Conservation (phyloP, 2,888 invertebrate genomes). For the Melanargia galathea region DNA sequence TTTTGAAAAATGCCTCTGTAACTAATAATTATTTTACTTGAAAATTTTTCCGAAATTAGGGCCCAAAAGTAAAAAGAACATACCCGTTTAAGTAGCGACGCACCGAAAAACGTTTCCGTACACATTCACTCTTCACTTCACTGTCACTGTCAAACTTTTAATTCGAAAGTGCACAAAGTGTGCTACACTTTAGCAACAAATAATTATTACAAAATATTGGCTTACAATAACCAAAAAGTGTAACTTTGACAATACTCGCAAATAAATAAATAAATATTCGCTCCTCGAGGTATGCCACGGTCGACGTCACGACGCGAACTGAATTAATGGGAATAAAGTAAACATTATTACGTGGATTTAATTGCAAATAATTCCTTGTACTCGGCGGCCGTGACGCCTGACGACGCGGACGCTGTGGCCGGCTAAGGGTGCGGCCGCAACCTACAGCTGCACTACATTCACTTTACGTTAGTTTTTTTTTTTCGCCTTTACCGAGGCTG, state of each 20-base stretch:
- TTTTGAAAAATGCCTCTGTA: background rate
- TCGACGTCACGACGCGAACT: conserved; percentile 54
- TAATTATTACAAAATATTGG: background rate
- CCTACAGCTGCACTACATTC: conserved; percentile 17
- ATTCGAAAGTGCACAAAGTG: conserved; percentile 1
- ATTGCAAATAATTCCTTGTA: conserved; percentile 70
- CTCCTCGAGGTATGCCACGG: conserved; percentile 45
- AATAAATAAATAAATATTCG: conserved; percentile 10
- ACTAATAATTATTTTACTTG: too few relatives aligned
- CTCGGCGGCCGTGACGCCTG: conserved; percentile 59
- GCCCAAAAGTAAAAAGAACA: background rate
- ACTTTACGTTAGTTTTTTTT: background rate
- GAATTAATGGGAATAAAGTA: conserved; percentile 56
- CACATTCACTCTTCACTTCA: conserved; percentile 26
- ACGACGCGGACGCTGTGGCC: conserved; percentile 35
- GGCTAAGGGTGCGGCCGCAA: conserved; percentile 32
- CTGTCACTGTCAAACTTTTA: conserved; percentile 7
- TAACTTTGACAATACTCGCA: background rate
- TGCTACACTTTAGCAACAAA: background rate
- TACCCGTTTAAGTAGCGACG: conserved; percentile 16
- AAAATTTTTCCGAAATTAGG: too few relatives aligned
- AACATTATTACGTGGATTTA: conserved; percentile 72
- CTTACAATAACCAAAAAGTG: too few relatives aligned
- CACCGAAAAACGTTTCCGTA: background rate
- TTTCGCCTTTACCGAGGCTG: background rate